Evolutionary conservation across 2,888 invertebrate species (phyloP).

Genomic region (Sesia bembeciformis): DNA sequence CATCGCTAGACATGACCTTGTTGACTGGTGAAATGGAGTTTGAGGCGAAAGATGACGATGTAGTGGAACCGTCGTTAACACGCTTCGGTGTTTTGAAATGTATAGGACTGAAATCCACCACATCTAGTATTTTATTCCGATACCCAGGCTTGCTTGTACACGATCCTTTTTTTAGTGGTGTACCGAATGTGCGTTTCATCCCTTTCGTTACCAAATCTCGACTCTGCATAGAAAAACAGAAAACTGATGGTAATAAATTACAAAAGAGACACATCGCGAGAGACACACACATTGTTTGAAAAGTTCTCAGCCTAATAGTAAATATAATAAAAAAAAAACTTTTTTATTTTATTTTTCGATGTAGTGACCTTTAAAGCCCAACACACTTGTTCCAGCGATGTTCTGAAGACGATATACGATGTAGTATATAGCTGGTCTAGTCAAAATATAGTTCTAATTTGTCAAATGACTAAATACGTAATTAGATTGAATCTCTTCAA

Average conservation of each 20-base stretch:
- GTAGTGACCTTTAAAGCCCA: too few species aligned
- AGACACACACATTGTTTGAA: too few species aligned
- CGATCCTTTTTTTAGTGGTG: conserved; percentile 32
- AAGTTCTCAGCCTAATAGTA: too few species aligned
- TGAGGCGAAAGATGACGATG: conserved; percentile 45
- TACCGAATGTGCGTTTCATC: conserved; percentile 61
- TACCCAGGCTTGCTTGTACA: conserved; percentile 32
- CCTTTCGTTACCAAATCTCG: conserved; percentile 42
- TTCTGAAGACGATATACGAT: too few species aligned
- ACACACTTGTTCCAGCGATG: too few species aligned
- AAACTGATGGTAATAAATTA: background rate
- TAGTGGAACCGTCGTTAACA: conserved; percentile 24
- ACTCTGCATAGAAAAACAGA: conserved; percentile 26
- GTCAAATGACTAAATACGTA: too few species aligned
- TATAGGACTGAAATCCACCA: conserved; percentile 57
- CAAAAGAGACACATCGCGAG: background rate
- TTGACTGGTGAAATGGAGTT: conserved; percentile 52
- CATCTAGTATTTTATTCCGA: conserved; percentile 55
- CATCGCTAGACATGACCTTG: conserved; percentile 50
- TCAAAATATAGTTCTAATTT: too few species aligned
- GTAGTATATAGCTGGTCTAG: too few species aligned
- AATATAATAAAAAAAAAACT: too few species aligned
- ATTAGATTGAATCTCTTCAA: too few species aligned
- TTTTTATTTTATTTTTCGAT: too few species aligned
- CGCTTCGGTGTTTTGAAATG: conserved; percentile 48